These are phyloP conservation scores for Coreius guichenoti DNA, from an alignment of 2,797 vertebrate genomes.

Conservation along the genomic window DNA sequence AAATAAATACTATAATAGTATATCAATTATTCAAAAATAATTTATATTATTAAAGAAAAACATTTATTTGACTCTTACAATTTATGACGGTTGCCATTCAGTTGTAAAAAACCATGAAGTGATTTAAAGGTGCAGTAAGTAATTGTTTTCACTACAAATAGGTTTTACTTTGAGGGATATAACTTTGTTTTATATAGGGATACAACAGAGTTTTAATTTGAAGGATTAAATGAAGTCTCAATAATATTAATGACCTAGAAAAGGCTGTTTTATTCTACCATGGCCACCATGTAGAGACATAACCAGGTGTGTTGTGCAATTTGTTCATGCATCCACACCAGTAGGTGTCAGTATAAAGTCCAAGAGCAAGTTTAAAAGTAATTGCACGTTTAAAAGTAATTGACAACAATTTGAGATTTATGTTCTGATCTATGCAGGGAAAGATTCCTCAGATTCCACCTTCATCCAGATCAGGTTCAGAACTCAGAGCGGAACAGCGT, in stretches of 20 bases:
- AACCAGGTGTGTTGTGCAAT: background rate
- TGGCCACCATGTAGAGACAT: background rate
- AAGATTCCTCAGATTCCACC: slow-evolving; percentile 82
- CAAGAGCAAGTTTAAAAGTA: background rate
- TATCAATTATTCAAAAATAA: background rate
- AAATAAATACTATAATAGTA: background rate
- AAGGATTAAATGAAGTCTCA: background rate
- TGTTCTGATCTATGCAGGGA: slow-evolving; percentile 73
- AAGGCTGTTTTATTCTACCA: background rate
- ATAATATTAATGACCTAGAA: background rate
- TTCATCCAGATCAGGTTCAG: slow-evolving; percentile 90
- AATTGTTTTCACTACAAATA: background rate
- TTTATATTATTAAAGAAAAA: no score
- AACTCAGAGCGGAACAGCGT: slow-evolving; percentile 92
- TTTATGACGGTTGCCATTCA: background rate
- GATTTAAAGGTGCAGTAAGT: background rate
- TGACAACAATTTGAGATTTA: background rate
- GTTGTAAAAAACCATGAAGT: background rate
- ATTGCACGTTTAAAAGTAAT: background rate
- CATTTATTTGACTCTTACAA: background rate
- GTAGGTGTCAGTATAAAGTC: background rate
- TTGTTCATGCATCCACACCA: background rate
- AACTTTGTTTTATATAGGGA: no score
- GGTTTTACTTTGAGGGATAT: background rate
- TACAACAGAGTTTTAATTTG: no score